Conservation (phyloP, 2,113 vertebrate genomes). For the Mustelus asterias region DNA sequence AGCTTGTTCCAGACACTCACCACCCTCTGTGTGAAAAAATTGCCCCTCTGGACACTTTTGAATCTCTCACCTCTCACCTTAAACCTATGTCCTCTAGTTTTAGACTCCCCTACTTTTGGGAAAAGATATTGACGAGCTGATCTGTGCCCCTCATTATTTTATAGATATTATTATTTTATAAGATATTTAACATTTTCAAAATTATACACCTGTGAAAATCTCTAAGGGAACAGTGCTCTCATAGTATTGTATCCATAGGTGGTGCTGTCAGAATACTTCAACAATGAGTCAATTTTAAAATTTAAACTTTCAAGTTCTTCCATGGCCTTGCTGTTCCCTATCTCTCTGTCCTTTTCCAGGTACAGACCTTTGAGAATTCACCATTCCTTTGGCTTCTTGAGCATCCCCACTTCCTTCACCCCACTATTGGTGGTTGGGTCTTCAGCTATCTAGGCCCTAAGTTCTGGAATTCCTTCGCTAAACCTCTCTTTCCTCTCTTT, state of each 20-base stretch:
- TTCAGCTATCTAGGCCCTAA: neutral
- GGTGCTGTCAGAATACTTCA: neutral
- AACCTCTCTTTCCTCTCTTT: neutral
- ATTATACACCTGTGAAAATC: neutral
- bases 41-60: too few relatives aligned
- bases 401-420: neutral
- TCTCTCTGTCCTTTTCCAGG: neutral
- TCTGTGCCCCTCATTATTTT: too few relatives aligned
- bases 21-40: too few relatives aligned
- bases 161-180: too few relatives aligned
- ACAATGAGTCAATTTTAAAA: neutral
- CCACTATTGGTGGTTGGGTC: neutral
- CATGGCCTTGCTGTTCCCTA: neutral
- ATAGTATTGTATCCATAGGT: neutral
- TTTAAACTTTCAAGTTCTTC: neutral
- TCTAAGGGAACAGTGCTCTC: neutral
- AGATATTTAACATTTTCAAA: too few relatives aligned
- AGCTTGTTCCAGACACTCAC: too few relatives aligned
- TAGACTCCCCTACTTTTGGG: too few relatives aligned
- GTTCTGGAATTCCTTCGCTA: neutral
- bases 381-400: neutral
- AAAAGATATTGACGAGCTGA: too few relatives aligned
- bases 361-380: neutral
- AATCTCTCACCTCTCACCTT: too few relatives aligned
- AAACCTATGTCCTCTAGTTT: too few relatives aligned